Conservation (phyloP, 2,797 vertebrate genomes). For the Jordanella pulchra region DNA sequence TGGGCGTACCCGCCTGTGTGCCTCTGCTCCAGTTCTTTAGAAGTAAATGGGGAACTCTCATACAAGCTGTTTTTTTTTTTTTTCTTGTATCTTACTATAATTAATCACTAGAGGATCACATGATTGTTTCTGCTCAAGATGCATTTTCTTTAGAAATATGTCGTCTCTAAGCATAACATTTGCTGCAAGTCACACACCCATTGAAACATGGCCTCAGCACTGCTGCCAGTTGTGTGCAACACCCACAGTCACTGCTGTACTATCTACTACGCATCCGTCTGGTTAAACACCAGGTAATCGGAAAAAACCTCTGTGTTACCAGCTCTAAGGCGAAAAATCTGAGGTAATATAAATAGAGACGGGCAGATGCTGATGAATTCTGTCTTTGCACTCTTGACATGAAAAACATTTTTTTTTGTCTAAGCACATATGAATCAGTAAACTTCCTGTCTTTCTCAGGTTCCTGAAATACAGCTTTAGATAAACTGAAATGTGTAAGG, state of each 20-base stretch:
- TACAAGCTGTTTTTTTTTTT: conserved; percentile 43
- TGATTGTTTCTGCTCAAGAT: conserved; percentile 40
- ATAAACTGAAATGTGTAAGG: not conserved
- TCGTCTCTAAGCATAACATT: conserved; percentile 38
- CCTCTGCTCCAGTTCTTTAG: conserved; percentile 24
- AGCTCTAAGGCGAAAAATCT: conserved; percentile 30
- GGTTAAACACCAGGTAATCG: conserved; percentile 35
- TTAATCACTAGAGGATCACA: conserved; percentile 64
- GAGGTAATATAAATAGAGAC: not conserved
- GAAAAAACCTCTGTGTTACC: conserved; percentile 28
- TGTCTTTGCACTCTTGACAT: conserved; percentile 40
- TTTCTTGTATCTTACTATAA: conserved; percentile 58
- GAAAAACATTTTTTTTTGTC: conserved; percentile 35
- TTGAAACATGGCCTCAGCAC: conserved; percentile 45
- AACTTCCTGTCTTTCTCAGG: conserved; percentile 21
- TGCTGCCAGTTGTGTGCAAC: conserved; percentile 49
- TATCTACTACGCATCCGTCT: conserved; percentile 54
- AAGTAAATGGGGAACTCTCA: conserved; percentile 32
- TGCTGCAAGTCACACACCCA: conserved; percentile 49
- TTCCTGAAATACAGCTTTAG: conserved; percentile 20
- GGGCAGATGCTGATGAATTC: conserved; percentile 38
- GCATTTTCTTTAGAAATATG: conserved; percentile 33
- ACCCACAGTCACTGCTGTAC: conserved; percentile 33
- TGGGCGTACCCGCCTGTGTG: conserved; percentile 16
- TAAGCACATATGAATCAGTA: conserved; percentile 21